Evolutionary conservation across 2,113 vertebrate genomes (phyloP).

Genomic region (Micronycteris hirsuta): DNA sequence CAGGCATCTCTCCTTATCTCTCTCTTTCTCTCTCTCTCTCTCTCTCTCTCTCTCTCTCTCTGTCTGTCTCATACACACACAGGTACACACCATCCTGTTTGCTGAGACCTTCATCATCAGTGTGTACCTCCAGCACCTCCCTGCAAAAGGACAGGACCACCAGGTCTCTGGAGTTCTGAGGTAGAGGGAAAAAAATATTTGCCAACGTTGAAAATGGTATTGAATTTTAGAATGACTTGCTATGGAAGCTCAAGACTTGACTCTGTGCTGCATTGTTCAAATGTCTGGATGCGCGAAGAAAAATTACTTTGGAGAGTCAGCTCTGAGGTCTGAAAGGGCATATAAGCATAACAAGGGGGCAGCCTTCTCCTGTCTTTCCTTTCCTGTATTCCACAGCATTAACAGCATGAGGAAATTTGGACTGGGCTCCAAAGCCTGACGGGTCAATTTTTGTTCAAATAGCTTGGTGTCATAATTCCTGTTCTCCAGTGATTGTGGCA

Average conservation of each 20-base stretch:
- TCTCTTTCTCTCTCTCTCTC: not conserved
- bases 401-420: slow-evolving; percentile 17
- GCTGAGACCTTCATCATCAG: slow-evolving; percentile 39
- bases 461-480: slow-evolving; percentile 31
- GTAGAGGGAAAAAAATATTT: slow-evolving; percentile 26
- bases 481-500: not conserved
- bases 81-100: slow-evolving; percentile 57
- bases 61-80: not conserved
- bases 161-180: slow-evolving; percentile 25
- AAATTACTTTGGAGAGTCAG: slow-evolving; percentile 35
- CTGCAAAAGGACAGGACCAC: not conserved
- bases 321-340: slow-evolving; percentile 34
- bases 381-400: not conserved
- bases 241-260: slow-evolving; percentile 8
- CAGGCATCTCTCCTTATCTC: not conserved
- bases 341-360: not conserved
- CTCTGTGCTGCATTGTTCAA: slow-evolving; percentile 20
- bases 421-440: slow-evolving; percentile 45
- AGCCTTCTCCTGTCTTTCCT: slow-evolving; percentile 10
- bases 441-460: slow-evolving; percentile 45
- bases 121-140: slow-evolving; percentile 33
- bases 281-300: slow-evolving; percentile 50
- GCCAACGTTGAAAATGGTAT: slow-evolving; percentile 35
- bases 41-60: not conserved
- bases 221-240: slow-evolving; percentile 35